phyloP scores from a whole-genome alignment of 2,113 vertebrate species.

The Megaleporinus macrocephalus region DNA sequence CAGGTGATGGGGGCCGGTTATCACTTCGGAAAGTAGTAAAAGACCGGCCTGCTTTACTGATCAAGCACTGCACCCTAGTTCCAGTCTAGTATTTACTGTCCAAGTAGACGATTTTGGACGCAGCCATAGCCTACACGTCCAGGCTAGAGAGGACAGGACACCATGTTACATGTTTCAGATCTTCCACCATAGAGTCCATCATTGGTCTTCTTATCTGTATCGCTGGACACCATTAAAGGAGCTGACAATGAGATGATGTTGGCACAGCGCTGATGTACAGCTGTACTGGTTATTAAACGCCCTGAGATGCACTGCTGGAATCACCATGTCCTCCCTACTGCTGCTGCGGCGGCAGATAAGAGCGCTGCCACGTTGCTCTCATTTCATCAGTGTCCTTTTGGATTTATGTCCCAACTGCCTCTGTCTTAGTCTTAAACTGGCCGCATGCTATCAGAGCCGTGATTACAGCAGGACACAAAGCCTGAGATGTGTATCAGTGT shows the following conservation, averaged over 20 bases:
- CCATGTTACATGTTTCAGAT: not conserved
- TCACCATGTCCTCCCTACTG: constrained; percentile 18
- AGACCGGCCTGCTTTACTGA: too few relatives aligned
- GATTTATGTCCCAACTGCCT: constrained; percentile 19
- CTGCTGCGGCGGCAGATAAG: constrained; percentile 49
- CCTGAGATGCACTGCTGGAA: constrained; percentile 11
- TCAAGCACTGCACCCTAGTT: too few relatives aligned
- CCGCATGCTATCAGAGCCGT: not conserved
- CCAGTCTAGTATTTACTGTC: too few relatives aligned
- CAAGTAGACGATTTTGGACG: too few relatives aligned
- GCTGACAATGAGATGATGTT: constrained; percentile 41
- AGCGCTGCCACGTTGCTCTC: constrained; percentile 7
- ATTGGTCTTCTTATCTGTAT: constrained; percentile 45
- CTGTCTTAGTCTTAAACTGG: constrained; percentile 20
- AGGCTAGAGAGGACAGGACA: not conserved
- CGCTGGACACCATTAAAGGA: constrained; percentile 25
- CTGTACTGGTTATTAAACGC: constrained; percentile 35
- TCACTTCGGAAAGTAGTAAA: too few relatives aligned
- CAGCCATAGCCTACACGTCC: not conserved
- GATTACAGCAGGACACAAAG: constrained; percentile 20
- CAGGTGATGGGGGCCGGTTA: too few relatives aligned
- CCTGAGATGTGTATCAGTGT: constrained; percentile 20
- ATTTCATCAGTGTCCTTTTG: constrained; percentile 28
- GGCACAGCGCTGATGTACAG: constrained; percentile 29
- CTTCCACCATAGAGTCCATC: not conserved